A percentile compares a stretch with the other conserved stretches of the same genome.
phyloP scores from a whole-genome alignment of 2,797 vertebrate species.

The Sciurus vulgaris region DNA sequence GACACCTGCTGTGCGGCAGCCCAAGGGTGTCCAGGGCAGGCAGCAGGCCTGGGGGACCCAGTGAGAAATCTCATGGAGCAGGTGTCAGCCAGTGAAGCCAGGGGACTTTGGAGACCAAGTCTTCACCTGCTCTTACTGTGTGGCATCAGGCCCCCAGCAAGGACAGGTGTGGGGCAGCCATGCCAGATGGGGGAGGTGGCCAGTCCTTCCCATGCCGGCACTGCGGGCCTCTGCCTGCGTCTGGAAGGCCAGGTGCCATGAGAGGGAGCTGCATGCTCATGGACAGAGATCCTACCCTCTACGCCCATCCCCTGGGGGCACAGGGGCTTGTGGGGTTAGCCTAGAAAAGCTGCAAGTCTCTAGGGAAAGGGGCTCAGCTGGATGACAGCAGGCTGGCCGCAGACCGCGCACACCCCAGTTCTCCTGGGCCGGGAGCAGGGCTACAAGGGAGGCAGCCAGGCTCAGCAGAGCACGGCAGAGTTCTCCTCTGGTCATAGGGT shows the following conservation, averaged over 20 bases:
- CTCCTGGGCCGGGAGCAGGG: background rate
- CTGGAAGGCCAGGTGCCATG: background rate
- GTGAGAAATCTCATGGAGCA: background rate
- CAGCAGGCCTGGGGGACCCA: fast-evolving
- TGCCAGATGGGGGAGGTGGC: background rate
- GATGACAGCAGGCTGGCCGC: fast-evolving
- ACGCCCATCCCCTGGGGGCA: background rate
- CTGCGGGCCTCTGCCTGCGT: background rate
- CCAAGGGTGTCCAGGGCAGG: background rate
- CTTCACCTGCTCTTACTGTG: slow-evolving; percentile 68
- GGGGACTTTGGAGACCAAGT: slow-evolving; percentile 59
- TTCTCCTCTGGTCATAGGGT: background rate
- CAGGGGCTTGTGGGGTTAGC: background rate
- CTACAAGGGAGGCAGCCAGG: no score
- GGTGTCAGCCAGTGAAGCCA: background rate
- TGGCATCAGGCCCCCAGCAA: background rate
- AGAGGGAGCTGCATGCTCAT: slow-evolving; percentile 72
- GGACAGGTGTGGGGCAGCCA: background rate
- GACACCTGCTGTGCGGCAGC: fast-evolving
- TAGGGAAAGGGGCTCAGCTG: background rate
- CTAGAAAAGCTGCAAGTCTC: background rate
- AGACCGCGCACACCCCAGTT: background rate
- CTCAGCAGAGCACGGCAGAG: background rate
- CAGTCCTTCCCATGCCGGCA: background rate
- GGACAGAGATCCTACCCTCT: slow-evolving; percentile 15